Percentiles rank a stretch among this genome's conserved stretches.
These are phyloP conservation scores for Chalcosyrphus nemorum DNA, from an alignment of 2,888 invertebrate genomes.

Conservation along the genomic window DNA sequence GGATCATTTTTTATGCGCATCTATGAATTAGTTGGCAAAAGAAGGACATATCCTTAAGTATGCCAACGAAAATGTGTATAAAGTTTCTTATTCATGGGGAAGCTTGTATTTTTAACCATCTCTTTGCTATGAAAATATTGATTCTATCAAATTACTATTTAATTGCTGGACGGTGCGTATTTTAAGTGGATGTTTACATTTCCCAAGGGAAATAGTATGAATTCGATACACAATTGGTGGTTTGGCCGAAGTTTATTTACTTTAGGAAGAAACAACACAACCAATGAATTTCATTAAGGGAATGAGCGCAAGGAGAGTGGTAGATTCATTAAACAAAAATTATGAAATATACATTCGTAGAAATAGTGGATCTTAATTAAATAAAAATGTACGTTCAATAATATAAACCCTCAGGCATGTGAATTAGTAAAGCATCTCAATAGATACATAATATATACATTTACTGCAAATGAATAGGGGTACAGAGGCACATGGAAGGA, in stretches of 20 bases:
- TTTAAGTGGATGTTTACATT: slow-evolving; percentile 54
- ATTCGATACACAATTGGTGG: slow-evolving; percentile 29
- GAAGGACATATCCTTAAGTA: background rate
- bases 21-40: background rate
- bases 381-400: too few species aligned
- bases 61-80: background rate
- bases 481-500: too few species aligned
- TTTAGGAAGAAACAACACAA: slow-evolving; percentile 1
- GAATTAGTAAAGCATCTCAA: too few species aligned
- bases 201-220: slow-evolving; percentile 44
- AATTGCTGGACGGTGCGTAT: slow-evolving; percentile 35
- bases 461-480: too few species aligned
- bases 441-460: too few species aligned
- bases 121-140: slow-evolving; percentile 39
- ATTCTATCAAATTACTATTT: slow-evolving; percentile 59
- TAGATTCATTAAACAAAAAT: background rate
- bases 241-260: slow-evolving; percentile 4
- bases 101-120: background rate
- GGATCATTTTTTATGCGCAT: background rate
- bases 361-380: background rate
- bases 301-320: background rate
- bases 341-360: too few species aligned
- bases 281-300: slow-evolving; percentile 27
- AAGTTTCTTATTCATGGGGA: background rate
- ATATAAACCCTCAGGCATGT: too few species aligned